Base-by-base conservation (phyloP, 2,797 vertebrate species). In the Delichon dasypus region DNA sequence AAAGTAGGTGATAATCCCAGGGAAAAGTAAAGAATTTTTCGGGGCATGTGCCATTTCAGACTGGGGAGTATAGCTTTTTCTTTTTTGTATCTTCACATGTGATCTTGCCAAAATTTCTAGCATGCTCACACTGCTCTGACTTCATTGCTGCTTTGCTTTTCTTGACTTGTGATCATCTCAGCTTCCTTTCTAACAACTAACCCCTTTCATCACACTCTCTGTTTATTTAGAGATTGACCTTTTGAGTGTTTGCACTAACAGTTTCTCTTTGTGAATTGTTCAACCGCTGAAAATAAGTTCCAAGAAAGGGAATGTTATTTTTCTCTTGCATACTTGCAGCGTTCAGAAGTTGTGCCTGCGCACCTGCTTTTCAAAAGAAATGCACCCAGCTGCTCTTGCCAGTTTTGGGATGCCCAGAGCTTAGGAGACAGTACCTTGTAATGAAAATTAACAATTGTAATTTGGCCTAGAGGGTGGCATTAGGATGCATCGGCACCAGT, bases 161-260 rank as follows among this genome's bases (percentile, higher is more conserved):
- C 95, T 89, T 92, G 89, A 95, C 94, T 92, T 79, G 71, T 53
- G 88, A 94, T 95, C 88, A 36, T 95, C 88, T 92, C 66, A 64
- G 76, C 94, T 93, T 93, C 85, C 88, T 96, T 96, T 90, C 74
- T 90, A 96, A 94, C 92, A 93, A 75, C 85, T 88, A 94, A 88
- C 62, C 48, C 85, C 91, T 95, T 95, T 96, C 95, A 96, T 94
- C 92, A 76, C 85, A 74, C 55, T 58, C 48, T 74, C 58, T 95
- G 79, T 95, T 95, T 96, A 95, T 94, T 96, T 96, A 93, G 83
- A 86, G 83, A 45, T 61, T 94, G 96, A 96, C 94, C 92, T 97
- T 96, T 95, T 74, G 87, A 94, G 80, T 88, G 45, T 93, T 94
- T 82, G 82, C 85, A 85, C 87, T 92, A 92, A 89, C 79, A 95